phyloP scores from a whole-genome alignment of 2,797 vertebrate genomes.

The Esox lucius region DNA sequence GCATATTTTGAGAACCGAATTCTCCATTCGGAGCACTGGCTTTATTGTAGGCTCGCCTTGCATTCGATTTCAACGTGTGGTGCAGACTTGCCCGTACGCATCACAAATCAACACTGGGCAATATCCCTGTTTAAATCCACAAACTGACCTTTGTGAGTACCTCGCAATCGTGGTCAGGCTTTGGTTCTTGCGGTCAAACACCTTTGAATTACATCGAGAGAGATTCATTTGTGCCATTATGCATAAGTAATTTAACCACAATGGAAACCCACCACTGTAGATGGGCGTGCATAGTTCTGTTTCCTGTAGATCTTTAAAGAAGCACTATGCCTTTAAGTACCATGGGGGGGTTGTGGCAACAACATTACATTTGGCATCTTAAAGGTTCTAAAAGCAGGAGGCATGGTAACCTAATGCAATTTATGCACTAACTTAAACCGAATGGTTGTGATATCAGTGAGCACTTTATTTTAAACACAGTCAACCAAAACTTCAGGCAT shows the following conservation, averaged over 20 bases:
- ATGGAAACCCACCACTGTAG: not conserved
- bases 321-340: not conserved
- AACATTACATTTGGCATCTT: not conserved
- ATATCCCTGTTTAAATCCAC: no score
- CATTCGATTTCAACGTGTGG: no score
- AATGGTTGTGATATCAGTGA: not conserved
- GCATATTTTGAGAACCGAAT: no score
- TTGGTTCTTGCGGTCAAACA: not conserved
- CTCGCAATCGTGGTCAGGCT: no score
- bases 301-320: not conserved
- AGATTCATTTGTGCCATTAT: not conserved
- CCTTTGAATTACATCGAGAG: not conserved
- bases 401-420: not conserved
- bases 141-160: no score
- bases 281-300: not conserved
- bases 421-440: not conserved
- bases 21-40: no score
- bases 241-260: not conserved
- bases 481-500: not conserved
- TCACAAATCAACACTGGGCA: no score
- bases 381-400: not conserved
- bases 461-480: not conserved
- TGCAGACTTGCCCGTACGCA: no score
- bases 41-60: no score
- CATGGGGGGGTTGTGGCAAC: not conserved